Base-by-base conservation (phyloP, 2,888 invertebrate genomes). In the Chelonus formosanus region DNA sequence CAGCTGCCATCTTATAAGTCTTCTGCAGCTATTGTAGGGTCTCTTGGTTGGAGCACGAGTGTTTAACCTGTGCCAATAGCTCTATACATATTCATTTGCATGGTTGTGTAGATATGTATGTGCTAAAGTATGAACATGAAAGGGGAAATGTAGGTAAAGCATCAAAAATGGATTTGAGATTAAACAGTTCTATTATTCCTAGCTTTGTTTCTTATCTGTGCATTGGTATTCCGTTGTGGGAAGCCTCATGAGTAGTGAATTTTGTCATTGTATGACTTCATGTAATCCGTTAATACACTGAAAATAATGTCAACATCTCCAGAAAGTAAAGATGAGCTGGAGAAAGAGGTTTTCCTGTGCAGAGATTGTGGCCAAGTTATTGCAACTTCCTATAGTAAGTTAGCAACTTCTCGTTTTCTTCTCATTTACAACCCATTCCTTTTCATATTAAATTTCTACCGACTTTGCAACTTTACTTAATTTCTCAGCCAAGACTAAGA, bases 21-120 rank as follows among this genome's bases (percentile, higher is more conserved):
- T 81, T 82, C 81, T 70, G 75, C 70, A 73, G 34, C 73, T 65
- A 74, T 80, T 75, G 78, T 82, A 81, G 70, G 81, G 80, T 76
- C 80, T 82, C 80, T 67, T 8, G 47, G 20, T 52, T 8, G 32
- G 7, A 32, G 34, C 31, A 67, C 43, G 68, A 65, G 71, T 74
- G 73, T 75, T 76, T 72, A 75, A 72, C 71, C 59, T 69, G 70
- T 74, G 71, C 74, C 75, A 75, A 78, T 79, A 76, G 20, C 20
- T 20, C 20, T 20, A 20, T 20, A 20, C 20, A 20, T 20, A 20
- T 20, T 20, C 20, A 20, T 1, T 20, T 20, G 20, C 20, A 20
- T 2, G 20, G 20, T 20, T 20, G 20, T 20, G 2, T 20, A 20
- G 2, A 20, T 20, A 45, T n/a, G 5, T n/a, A 45, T n/a, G n/a